These are phyloP conservation scores for Scaptomyza graminum DNA, from an alignment of 1,140 invertebrate species.

Conservation along the genomic window DNA sequence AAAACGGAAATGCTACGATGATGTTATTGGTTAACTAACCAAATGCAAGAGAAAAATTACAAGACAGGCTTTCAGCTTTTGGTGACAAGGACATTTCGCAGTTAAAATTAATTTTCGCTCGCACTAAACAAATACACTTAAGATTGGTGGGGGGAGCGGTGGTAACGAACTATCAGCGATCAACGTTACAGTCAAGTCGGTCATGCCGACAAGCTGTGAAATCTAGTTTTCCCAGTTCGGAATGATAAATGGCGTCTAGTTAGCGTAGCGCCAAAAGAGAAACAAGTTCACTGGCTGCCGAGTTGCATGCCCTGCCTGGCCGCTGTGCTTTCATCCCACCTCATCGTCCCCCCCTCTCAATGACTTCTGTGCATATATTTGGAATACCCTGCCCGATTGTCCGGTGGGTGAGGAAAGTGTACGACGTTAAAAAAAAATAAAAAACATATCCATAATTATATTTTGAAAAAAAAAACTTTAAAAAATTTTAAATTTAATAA, in stretches of 20 bases:
- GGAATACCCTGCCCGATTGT: background rate
- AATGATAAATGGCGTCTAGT: constrained; percentile 77
- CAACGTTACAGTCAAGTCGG: constrained; percentile 37
- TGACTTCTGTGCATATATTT: background rate
- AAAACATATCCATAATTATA: too few species aligned
- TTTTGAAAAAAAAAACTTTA: too few species aligned
- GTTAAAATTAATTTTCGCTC: constrained; percentile 76
- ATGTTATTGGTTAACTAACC: constrained; percentile 54
- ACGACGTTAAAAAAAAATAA: too few species aligned
- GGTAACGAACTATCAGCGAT: constrained; percentile 11
- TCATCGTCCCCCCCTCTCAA: background rate
- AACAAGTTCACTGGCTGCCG: constrained; percentile 66
- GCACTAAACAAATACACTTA: background rate
- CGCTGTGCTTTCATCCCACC: background rate
- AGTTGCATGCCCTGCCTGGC: background rate
- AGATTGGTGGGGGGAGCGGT: background rate
- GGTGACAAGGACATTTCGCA: constrained; percentile 55
- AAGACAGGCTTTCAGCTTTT: constrained; percentile 36
- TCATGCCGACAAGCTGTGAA: constrained; percentile 42
- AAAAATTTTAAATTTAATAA: too few species aligned
- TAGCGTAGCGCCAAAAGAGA: constrained; percentile 74
- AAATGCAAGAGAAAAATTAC: constrained; percentile 26
- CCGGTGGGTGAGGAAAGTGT: too few species aligned
- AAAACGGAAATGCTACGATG: constrained; percentile 42
- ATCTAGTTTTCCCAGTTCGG: constrained; percentile 73